Evolutionary conservation across 2,113 vertebrate species (phyloP).

Genomic region (Cyprinodon brontotheroides): DNA sequence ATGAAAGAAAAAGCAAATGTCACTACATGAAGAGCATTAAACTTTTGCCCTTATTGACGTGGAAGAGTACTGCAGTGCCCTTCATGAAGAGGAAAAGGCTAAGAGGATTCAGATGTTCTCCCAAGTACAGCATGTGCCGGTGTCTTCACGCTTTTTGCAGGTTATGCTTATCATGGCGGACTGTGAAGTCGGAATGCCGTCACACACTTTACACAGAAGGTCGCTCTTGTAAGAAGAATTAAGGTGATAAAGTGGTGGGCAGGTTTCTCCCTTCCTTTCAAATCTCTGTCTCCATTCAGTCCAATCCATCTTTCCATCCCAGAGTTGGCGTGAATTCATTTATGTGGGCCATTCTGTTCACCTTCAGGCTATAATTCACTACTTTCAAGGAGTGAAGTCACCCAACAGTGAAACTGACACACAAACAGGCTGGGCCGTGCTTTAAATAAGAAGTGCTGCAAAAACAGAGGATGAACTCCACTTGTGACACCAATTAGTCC

Average conservation of each 20-base stretch:
- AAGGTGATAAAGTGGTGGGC: slow-evolving; percentile 56
- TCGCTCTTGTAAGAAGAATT: slow-evolving; percentile 57
- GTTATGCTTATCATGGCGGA: slow-evolving; percentile 61
- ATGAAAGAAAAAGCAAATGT: slow-evolving; percentile 13
- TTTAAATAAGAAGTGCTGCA: slow-evolving; percentile 26
- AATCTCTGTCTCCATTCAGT: slow-evolving; percentile 55
- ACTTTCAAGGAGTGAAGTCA: slow-evolving; percentile 52
- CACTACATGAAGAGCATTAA: slow-evolving; percentile 41
- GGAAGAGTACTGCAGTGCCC: slow-evolving; percentile 71
- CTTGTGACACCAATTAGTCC: slow-evolving; percentile 34
- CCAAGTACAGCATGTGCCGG: slow-evolving; percentile 43
- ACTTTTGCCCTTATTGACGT: slow-evolving; percentile 55
- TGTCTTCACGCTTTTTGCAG: slow-evolving; percentile 47
- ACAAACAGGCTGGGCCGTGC: background rate
- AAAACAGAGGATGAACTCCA: slow-evolving; percentile 22
- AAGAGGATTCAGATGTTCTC: slow-evolving; percentile 61
- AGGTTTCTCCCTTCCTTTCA: slow-evolving; percentile 54
- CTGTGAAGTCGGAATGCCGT: slow-evolving; percentile 48
- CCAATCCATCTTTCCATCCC: slow-evolving; percentile 53
- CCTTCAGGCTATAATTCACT: slow-evolving; percentile 58
- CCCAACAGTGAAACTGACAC: slow-evolving; percentile 26
- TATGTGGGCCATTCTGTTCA: slow-evolving; percentile 52
- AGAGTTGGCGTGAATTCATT: slow-evolving; percentile 34
- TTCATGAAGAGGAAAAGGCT: slow-evolving; percentile 65
- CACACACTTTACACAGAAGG: slow-evolving; percentile 52